These are phyloP conservation scores for Drosophila hydei DNA, from an alignment of 1,140 invertebrate species.

Conservation along the genomic window DNA sequence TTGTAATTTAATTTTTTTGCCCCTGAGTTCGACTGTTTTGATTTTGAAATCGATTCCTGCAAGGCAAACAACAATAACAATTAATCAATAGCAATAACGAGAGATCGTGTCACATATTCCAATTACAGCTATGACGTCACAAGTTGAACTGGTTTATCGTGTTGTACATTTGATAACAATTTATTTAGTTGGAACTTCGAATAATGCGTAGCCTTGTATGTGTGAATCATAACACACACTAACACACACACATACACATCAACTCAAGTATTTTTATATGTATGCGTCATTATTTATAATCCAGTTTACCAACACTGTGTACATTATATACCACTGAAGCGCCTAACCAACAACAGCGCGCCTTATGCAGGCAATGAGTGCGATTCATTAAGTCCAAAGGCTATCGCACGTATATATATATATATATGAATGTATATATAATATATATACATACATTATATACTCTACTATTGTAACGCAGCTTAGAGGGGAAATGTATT, in stretches of 20 bases:
- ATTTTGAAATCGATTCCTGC: conserved; percentile 99
- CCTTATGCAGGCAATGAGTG: conserved; percentile 2
- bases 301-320: conserved; percentile 41
- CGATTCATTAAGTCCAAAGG: conserved; percentile 49
- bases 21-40: conserved; percentile 97
- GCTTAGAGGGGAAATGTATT: neutral
- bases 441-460: conserved; percentile 5
- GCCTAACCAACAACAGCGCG: conserved; percentile 39
- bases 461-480: neutral
- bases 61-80: conserved; percentile 7
- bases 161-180: conserved; percentile 9
- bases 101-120: conserved; percentile 25
- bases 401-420: conserved; percentile 30
- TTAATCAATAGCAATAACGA: conserved; percentile 2
- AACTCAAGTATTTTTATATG: conserved; percentile 12
- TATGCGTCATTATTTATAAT: conserved; percentile 56
- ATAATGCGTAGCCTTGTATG: conserved; percentile 9
- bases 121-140: conserved; percentile 54
- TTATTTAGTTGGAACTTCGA: conserved; percentile 6
- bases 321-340: conserved; percentile 16
- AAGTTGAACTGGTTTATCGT: conserved; percentile 10
- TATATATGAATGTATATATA: neutral
- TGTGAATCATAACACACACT: conserved; percentile 34
- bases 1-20: conserved; percentile 99
- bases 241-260: conserved; percentile 15